A percentile compares a stretch with the other conserved stretches of the same genome.
These are phyloP conservation scores for Anolis sagrei DNA, from an alignment of 2,113 vertebrate genomes.

Conservation along the genomic window DNA sequence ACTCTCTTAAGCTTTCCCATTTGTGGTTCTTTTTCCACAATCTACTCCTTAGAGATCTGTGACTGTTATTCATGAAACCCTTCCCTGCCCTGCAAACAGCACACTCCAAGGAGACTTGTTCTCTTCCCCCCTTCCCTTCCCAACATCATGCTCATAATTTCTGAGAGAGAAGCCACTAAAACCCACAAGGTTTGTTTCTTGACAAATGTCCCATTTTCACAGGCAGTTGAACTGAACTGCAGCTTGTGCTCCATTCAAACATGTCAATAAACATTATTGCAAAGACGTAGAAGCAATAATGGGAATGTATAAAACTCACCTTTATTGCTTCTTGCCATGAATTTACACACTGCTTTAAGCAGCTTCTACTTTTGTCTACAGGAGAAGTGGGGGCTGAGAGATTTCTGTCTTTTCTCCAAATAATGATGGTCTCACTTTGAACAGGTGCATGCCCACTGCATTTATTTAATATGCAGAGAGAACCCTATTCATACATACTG, in stretches of 20 bases:
- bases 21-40: slow-evolving; percentile 1
- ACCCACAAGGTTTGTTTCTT: slow-evolving; percentile 78
- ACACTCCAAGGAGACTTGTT: slow-evolving; percentile 13
- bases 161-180: slow-evolving; percentile 66
- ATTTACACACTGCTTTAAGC: slow-evolving; percentile 77
- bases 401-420: slow-evolving; percentile 46
- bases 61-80: slow-evolving; percentile 44
- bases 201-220: slow-evolving; percentile 85
- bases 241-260: slow-evolving; percentile 80
- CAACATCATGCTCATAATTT: slow-evolving; percentile 60
- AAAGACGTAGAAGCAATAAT: slow-evolving; percentile 81
- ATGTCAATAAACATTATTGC: slow-evolving; percentile 86
- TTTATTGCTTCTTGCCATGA: slow-evolving; percentile 80
- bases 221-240: slow-evolving; percentile 82
- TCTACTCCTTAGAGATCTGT: slow-evolving; percentile 44
- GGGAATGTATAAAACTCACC: slow-evolving; percentile 80
- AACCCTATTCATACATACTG: background rate
- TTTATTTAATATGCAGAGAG: accelerated
- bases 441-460: background rate
- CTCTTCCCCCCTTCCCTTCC: slow-evolving; percentile 29
- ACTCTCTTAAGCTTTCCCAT: slow-evolving; percentile 59
- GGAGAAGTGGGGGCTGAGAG: slow-evolving; percentile 59
- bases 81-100: slow-evolving; percentile 22
- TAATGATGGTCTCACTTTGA: slow-evolving; percentile 36
- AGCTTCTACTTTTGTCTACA: slow-evolving; percentile 69